Evolutionary conservation across 2,888 invertebrate species (phyloP), one percentile per base, ranked within the genome.

Genomic region (Eupithecia inturbata): DNA sequence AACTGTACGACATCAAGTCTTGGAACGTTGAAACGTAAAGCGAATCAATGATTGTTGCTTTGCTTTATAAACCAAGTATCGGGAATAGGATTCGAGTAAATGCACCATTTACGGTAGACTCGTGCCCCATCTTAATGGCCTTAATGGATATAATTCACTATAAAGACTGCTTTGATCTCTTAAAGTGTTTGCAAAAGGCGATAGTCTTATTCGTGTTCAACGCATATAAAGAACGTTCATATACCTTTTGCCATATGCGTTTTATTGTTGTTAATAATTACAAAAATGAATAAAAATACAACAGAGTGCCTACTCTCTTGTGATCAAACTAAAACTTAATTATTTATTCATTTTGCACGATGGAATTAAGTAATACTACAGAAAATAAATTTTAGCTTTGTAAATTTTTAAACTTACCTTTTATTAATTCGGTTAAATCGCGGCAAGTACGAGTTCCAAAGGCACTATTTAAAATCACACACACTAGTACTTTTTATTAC

Each of bases 91-190:
- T 75, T 81, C 75, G 71, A 78, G 78, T 75, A 73, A 77, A 81
- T 76, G 73, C 77, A 75, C 75, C 73, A 67, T 79, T 76, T 79
- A 73, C 70, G 67, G 74, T 78, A 75, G 68, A 78, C 78, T 80
- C 84, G 84, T 85, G 85, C 81, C 81, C 78, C 75, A 81, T 77
- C 78, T 81, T 75, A 85, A 87, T 88, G 84, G 83, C 76, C 81
- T 67, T 83, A 83, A 74, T 75, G 62, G 73, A 74, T 74, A 72
- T 73, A 66, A 69, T 72, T 71, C 73, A 75, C 72, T 53, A 28
- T 22, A 70, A 75, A 28, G 41, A 71, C 73, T 60, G 64, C 68
- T 75, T 76, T 70, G 66, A 74, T 68, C 64, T 66, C n/a, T 26
- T 22, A 7, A 67, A 39, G 62, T 68, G 67, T 70, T 63, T 63